A percentile compares a stretch with the other conserved stretches of the same genome.
Evolutionary conservation across 1,140 invertebrate genomes (phyloP).

Genomic region (Zaprionus lachaisei): DNA sequence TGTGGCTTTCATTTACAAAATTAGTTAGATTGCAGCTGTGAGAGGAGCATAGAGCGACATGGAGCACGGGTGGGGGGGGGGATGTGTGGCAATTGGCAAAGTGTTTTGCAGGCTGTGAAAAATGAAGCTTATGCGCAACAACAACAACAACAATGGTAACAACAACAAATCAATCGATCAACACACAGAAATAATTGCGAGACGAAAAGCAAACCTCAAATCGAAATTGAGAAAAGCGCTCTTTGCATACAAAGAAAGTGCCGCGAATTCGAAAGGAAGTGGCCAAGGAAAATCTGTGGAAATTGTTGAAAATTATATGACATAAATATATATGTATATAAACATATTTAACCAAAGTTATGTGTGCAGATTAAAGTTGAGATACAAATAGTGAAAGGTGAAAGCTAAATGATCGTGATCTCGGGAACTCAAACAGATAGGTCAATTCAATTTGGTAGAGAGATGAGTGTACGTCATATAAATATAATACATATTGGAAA

Average conservation of each 20-base stretch:
- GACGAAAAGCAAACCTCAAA: neutral
- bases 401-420: neutral
- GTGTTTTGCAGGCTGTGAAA: constrained; percentile 47
- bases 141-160: constrained; percentile 33
- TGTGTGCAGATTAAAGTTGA: neutral
- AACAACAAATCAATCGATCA: constrained; percentile 51
- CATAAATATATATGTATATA: neutral
- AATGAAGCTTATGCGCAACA: constrained; percentile 42
- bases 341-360: constrained; percentile 6
- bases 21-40: constrained; percentile 55
- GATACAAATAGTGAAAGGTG: neutral
- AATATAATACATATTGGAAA: neutral
- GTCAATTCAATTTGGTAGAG: neutral
- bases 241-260: constrained; percentile 3
- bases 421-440: neutral
- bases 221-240: constrained; percentile 16
- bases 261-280: constrained; percentile 9
- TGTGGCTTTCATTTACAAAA: constrained; percentile 73
- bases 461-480: neutral
- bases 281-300: neutral
- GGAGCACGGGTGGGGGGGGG: neutral
- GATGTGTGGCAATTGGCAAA: constrained; percentile 31
- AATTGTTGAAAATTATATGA: neutral
- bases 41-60: neutral
- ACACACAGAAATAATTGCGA: constrained; percentile 21